Evolutionary conservation across 1,140 invertebrate species (phyloP).

Genomic region (Aphelinus atriplicis): DNA sequence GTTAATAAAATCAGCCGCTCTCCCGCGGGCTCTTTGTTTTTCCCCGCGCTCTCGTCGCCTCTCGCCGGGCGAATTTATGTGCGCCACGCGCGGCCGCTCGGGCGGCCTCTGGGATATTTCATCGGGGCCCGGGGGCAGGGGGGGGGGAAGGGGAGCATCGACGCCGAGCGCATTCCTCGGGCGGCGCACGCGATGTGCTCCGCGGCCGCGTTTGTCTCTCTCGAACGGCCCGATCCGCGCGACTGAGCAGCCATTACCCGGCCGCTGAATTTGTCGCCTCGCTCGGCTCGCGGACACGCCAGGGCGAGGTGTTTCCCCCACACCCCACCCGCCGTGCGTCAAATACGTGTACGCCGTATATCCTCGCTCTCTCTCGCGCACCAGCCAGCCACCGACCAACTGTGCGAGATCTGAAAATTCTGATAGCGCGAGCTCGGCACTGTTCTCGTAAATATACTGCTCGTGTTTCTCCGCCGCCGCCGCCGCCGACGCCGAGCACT

Average conservation of each 20-base stretch:
- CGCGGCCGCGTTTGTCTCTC: constrained; percentile 20
- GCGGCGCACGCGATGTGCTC: background rate
- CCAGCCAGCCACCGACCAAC: background rate
- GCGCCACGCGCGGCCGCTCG: constrained; percentile 39
- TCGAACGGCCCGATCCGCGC: constrained; percentile 20
- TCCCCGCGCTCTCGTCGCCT: constrained; percentile 23
- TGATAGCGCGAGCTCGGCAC: constrained; percentile 5
- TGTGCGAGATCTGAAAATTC: constrained; percentile 25
- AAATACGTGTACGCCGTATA: constrained; percentile 33
- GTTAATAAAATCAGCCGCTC: constrained; percentile 55
- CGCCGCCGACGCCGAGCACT: background rate
- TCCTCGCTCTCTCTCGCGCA: background rate
- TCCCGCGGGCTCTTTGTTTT: constrained; percentile 41
- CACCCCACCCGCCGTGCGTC: constrained; percentile 6
- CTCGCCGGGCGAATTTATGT: too few relatives aligned
- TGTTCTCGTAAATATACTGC: constrained; percentile 18
- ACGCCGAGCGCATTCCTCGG: constrained; percentile 18
- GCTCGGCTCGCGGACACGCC: background rate
- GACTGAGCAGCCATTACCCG: constrained; percentile 19
- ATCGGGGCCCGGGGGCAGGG: constrained; percentile 36
- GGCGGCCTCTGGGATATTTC: constrained; percentile 38
- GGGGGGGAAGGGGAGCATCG: background rate
- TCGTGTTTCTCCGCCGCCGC: background rate
- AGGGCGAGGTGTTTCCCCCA: constrained; percentile 1
- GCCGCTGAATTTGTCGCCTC: constrained; percentile 29